Conservation (phyloP, 1,140 invertebrate species). For the Pseudomyrmex flavicornis region DNA sequence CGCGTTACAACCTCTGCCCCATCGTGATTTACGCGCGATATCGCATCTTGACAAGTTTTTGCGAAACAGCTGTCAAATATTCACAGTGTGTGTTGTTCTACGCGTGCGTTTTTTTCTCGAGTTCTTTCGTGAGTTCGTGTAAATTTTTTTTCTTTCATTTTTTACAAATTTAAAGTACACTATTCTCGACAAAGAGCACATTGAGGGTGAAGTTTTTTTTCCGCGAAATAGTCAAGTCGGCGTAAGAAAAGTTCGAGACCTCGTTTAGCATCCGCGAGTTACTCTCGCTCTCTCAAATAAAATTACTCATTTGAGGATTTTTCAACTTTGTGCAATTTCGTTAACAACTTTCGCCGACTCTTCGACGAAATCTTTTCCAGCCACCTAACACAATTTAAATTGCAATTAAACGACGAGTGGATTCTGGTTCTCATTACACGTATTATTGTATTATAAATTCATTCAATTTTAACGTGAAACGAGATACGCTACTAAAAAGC, state of each 20-base stretch:
- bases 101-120: not conserved
- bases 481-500: not conserved
- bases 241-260: not conserved
- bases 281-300: not conserved
- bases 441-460: conserved; percentile 10
- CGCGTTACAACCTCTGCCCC: conserved; percentile 49
- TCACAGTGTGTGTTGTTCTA: not conserved
- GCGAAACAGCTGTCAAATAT: conserved; percentile 45
- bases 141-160: not conserved
- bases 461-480: not conserved
- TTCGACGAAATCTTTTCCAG: not conserved
- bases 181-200: too few species aligned
- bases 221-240: too few species aligned
- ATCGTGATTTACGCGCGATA: conserved; percentile 51
- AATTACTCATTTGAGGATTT: not conserved
- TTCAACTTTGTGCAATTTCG: not conserved
- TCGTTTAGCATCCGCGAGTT: not conserved
- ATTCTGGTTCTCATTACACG: conserved; percentile 19
- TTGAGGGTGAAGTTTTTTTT: too few species aligned
- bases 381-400: not conserved
- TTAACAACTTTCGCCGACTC: not conserved
- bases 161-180: too few species aligned
- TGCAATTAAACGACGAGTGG: conserved; percentile 14
- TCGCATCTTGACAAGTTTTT: conserved; percentile 58
- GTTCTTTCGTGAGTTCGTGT: not conserved